These are phyloP conservation scores for Poeciliopsis paucimaculata DNA, from an alignment of 2,797 vertebrate genomes.

Conservation along the genomic window DNA sequence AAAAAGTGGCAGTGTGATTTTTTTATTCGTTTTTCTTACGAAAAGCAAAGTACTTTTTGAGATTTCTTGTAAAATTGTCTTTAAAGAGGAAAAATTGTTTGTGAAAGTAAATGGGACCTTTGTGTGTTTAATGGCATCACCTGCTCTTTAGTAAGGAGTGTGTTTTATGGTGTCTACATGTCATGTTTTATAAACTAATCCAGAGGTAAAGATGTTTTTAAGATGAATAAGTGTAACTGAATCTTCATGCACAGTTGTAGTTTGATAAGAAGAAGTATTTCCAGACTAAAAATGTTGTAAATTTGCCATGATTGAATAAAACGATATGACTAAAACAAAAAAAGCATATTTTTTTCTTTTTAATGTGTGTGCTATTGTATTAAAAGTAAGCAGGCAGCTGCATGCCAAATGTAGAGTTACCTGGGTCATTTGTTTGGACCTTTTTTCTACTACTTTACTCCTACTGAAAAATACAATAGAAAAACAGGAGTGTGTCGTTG, in stretches of 20 bases:
- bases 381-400: not conserved
- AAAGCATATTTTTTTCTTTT: not conserved
- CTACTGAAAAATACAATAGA: too few relatives aligned
- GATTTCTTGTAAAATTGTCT: slow-evolving; percentile 61
- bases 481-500: too few relatives aligned
- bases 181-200: slow-evolving; percentile 93
- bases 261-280: slow-evolving; percentile 84
- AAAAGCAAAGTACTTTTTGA: slow-evolving; percentile 66
- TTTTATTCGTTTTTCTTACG: slow-evolving; percentile 54
- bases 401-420: not conserved
- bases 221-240: slow-evolving; percentile 69
- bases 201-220: slow-evolving; percentile 83
- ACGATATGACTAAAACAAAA: slow-evolving; percentile 73
- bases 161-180: slow-evolving; percentile 76
- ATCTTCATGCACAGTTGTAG: slow-evolving; percentile 88
- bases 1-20: slow-evolving; percentile 65
- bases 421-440: not conserved
- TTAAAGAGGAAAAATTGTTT: slow-evolving; percentile 55
- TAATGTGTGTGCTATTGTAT: not conserved
- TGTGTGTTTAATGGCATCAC: slow-evolving; percentile 68
- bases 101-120: slow-evolving; percentile 66
- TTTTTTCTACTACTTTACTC: too few relatives aligned
- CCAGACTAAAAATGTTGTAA: slow-evolving; percentile 88
- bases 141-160: slow-evolving; percentile 74
- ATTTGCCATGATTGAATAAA: slow-evolving; percentile 87